These are phyloP conservation scores for Cactoblastis cactorum DNA, from an alignment of 2,888 invertebrate genomes.

Conservation along the genomic window DNA sequence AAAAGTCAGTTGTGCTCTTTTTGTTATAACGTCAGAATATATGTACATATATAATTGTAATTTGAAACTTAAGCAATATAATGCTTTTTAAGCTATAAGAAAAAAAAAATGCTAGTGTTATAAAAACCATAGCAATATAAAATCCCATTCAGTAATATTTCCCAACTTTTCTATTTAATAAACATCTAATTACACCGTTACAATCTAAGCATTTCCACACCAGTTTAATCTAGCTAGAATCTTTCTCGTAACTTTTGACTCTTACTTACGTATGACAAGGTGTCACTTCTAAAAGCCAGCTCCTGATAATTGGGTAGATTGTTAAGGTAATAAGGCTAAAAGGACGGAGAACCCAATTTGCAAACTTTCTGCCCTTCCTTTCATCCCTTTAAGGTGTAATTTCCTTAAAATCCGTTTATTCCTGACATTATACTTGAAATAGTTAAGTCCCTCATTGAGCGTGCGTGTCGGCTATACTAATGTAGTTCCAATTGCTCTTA, in stretches of 20 bases:
- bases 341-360: slow-evolving; percentile 35
- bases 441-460: background rate
- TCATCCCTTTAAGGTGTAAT: slow-evolving; percentile 29
- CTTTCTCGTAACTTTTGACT: background rate
- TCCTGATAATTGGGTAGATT: slow-evolving; percentile 31
- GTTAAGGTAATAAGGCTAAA: slow-evolving; percentile 34
- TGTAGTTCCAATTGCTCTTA: background rate
- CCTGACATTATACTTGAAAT: slow-evolving; percentile 14
- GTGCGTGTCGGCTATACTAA: background rate
- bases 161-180: no score
- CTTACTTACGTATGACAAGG: background rate
- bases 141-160: no score
- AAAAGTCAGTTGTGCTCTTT: no score
- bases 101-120: no score
- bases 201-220: no score
- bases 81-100: no score
- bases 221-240: background rate
- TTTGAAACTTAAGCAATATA: no score
- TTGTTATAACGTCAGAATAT: no score
- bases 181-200: background rate
- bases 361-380: slow-evolving; percentile 35
- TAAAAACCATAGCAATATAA: no score
- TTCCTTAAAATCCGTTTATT: slow-evolving; percentile 13
- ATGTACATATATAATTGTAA: no score
- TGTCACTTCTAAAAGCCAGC: slow-evolving; percentile 14